These are phyloP conservation scores for Lacerta viridis DNA, from an alignment of 2,797 vertebrate genomes.

Conservation along the genomic window DNA sequence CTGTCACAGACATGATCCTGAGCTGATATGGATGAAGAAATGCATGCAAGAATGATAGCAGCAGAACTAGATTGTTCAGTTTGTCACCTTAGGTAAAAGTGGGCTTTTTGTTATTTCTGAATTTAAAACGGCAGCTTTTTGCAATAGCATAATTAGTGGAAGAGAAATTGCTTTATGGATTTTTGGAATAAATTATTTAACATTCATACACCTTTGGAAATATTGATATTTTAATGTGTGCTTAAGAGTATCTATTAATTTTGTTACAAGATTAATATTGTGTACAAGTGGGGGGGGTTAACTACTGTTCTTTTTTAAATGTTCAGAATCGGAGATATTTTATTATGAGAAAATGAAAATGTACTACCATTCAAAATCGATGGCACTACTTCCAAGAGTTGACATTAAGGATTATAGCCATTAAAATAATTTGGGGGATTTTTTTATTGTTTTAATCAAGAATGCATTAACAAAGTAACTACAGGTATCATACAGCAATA, in stretches of 20 bases:
- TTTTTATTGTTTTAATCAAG: neutral
- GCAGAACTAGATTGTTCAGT: neutral
- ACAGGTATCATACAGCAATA: neutral
- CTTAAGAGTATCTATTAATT: neutral
- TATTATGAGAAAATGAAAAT: neutral
- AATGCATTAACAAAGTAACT: neutral
- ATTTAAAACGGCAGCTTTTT: neutral
- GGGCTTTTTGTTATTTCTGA: neutral
- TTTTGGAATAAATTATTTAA: constrained; percentile 4
- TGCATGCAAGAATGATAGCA: neutral
- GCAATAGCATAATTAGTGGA: neutral
- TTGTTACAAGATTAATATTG: neutral
- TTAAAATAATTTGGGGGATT: neutral
- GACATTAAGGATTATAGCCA: neutral
- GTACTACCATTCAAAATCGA: neutral
- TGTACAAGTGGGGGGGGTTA: neutral
- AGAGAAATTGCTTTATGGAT: neutral
- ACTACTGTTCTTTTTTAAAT: neutral
- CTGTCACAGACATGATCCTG: neutral
- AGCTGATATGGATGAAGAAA: constrained; percentile 3
- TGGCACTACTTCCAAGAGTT: neutral
- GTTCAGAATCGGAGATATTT: neutral
- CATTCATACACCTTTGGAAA: neutral
- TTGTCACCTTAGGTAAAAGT: neutral
- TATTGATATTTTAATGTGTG: neutral